Evolutionary conservation across 2,888 invertebrate species (phyloP).

Genomic region (Trichopria drosophilae): DNA sequence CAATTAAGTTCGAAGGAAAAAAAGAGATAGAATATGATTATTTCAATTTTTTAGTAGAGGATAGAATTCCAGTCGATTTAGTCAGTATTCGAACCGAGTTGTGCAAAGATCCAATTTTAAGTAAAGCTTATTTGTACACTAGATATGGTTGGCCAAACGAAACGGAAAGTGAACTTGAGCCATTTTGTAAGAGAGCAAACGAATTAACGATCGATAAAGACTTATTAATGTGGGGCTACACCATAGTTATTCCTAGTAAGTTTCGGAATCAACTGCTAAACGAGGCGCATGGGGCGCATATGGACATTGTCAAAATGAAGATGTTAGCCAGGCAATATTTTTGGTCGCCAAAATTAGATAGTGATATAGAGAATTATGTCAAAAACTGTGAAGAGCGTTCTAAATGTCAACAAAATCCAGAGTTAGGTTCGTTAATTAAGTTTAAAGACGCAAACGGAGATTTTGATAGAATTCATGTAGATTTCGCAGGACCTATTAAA

Average conservation of each 20-base stretch:
- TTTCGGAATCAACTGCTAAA: constrained; percentile 31
- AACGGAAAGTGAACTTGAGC: constrained; percentile 3
- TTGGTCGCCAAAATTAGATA: constrained; percentile 40
- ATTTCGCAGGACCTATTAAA: constrained; percentile 33
- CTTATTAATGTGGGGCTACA: constrained; percentile 38
- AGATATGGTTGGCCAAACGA: constrained; percentile 24
- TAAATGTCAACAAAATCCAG: constrained; percentile 27
- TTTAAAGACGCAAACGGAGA: constrained; percentile 31
- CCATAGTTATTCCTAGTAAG: constrained; percentile 37
- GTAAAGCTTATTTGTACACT: constrained; percentile 17
- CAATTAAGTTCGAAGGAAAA: neutral
- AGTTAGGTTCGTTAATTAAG: constrained; percentile 26
- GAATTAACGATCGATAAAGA: constrained; percentile 24
- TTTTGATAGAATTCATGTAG: constrained; percentile 32
- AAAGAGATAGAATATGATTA: constrained; percentile 15
- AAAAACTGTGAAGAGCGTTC: constrained; percentile 31
- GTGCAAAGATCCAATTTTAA: constrained; percentile 14
- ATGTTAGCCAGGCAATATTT: constrained; percentile 37
- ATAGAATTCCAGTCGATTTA: no score
- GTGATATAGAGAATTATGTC: constrained; percentile 24
- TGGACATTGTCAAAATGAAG: constrained; percentile 43
- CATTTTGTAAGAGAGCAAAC: neutral
- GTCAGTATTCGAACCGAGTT: constrained; percentile 9
- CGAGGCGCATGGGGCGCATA: constrained; percentile 39
- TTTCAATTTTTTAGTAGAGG: constrained; percentile 25